Base-by-base conservation (phyloP, 2,113 vertebrate genomes). In the Epinephelus cyanopodus region DNA sequence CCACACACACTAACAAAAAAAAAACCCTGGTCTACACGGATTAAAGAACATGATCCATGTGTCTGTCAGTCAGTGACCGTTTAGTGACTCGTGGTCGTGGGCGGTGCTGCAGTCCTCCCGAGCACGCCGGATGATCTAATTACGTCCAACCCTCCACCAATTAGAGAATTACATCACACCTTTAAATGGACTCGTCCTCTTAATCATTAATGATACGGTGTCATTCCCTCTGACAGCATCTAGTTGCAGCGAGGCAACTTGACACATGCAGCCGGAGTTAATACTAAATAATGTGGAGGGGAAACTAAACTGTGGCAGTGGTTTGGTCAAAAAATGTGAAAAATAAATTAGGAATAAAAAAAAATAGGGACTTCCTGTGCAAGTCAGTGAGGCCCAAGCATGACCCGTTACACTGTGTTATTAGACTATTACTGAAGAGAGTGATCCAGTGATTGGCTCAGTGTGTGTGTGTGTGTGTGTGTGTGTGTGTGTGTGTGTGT, bases 111-210 rank as follows among this genome's bases (percentile, higher is more conserved):
- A 11, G 25, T 23, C 47, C 12, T 74, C 71, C 19, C 47, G 48
- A 45, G 76, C 70, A 54, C 27, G 37, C 65, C 12, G 73, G 77
- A 60, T 86, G 89, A 91, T 93, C 92, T 90, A 77, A 92, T 93
- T 91, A 89, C 89, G 42, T 45, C n/a, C 72, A 42, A 42, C 71
- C 72, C 15, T 74, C 83, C 53, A 9, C 79, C 90, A 91, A 92
- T 93, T 89, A 90, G 65, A 85, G 86, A 87, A 91, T 90, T 87
- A 91, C 89, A 81, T 93, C 90, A 93, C 92, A 93, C 87, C 89
- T 88, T 88, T 89, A 87, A 91, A 92, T 89, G 85, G 78, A 82
- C 83, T 74, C 58, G 57, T 68, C 77, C 80, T 83, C 82, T 90
- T 74, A 90, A 93, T 91, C 90, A 92, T 93, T 92, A 66, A 93